A percentile compares a stretch with the other conserved stretches of the same genome.
phyloP scores from a whole-genome alignment of 2,888 invertebrate genomes.

The Abscondita cerata region DNA sequence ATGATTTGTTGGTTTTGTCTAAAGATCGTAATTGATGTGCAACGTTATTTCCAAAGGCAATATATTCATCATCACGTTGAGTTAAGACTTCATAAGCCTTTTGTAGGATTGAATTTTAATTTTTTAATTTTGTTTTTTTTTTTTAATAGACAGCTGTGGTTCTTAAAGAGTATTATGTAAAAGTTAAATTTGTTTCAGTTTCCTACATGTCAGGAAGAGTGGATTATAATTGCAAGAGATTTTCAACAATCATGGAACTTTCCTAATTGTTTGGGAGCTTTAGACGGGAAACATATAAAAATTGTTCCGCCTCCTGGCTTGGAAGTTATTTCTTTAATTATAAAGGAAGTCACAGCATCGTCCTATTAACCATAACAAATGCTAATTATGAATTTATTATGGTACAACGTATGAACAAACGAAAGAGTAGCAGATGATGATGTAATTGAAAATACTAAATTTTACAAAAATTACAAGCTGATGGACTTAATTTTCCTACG shows the following conservation, averaged over 20 bases:
- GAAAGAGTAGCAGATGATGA: neutral
- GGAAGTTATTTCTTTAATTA: neutral
- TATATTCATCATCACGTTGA: constrained; percentile 4
- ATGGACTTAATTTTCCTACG: too few species aligned
- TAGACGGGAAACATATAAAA: too few species aligned
- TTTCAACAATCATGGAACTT: neutral
- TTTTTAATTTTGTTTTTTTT: neutral
- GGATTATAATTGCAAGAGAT: neutral
- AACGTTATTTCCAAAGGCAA: neutral
- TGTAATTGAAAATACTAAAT: neutral
- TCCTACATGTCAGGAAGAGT: too few species aligned
- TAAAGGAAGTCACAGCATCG: neutral
- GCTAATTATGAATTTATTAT: neutral
- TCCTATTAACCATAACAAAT: neutral
- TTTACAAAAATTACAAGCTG: neutral
- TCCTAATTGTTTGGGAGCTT: too few species aligned
- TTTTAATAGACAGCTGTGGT: too few species aligned
- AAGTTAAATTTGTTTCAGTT: too few species aligned
- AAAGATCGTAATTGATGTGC: neutral
- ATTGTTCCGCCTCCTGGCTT: neutral
- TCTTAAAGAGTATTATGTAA: too few species aligned
- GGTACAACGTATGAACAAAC: neutral
- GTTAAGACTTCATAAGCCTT: too few species aligned
- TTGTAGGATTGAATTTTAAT: too few species aligned
- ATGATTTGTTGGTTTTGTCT: neutral